phyloP scores from a whole-genome alignment of 2,113 vertebrate species.

The Caloenas nicobarica region DNA sequence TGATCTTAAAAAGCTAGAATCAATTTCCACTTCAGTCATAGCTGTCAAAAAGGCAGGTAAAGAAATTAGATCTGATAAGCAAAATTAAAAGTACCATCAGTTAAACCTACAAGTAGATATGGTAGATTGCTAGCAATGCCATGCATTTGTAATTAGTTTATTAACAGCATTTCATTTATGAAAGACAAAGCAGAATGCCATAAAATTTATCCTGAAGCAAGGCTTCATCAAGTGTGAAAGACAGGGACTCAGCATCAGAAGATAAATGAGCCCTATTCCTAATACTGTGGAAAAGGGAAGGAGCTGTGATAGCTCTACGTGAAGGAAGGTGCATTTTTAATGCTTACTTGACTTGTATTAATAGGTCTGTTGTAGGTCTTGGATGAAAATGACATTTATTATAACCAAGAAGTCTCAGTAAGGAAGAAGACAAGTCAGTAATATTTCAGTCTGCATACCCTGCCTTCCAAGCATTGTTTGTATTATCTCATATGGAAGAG shows the following conservation, averaged over 20 bases:
- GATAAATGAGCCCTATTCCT: neutral
- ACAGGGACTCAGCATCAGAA: neutral
- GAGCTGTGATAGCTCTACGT: neutral
- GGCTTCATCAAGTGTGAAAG: neutral
- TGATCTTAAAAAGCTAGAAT: conserved; percentile 15
- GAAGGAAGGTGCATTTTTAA: neutral
- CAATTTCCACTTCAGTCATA: conserved; percentile 8
- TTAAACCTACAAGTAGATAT: neutral
- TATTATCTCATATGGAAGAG: neutral
- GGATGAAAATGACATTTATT: neutral
- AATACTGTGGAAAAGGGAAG: neutral
- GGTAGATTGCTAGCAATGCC: neutral
- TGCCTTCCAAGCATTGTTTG: neutral
- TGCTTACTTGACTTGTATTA: neutral
- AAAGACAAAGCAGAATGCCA: neutral
- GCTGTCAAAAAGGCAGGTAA: neutral
- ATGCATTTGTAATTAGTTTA: neutral
- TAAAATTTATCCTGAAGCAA: conserved; percentile 20
- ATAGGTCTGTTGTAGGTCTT: neutral
- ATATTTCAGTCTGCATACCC: neutral
- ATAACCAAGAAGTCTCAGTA: neutral
- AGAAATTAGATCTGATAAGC: conserved; percentile 9
- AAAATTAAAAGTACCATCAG: conserved; percentile 46
- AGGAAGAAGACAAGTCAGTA: neutral
- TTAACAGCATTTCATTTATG: conserved; percentile 19